Conservation (phyloP, 2,797 vertebrate species). For the Brachyalestes nurse region DNA sequence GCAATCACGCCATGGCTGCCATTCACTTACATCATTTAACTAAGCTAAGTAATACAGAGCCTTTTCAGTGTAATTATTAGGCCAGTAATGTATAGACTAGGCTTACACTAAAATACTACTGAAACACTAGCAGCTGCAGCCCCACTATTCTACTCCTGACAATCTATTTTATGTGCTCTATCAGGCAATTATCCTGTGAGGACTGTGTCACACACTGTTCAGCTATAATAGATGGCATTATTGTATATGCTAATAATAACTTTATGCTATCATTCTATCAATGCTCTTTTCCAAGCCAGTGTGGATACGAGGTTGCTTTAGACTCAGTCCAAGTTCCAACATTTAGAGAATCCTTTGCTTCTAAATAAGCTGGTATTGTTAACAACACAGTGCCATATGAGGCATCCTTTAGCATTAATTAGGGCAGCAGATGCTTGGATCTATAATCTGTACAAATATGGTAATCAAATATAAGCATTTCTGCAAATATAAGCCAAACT, state of each 20-base stretch:
- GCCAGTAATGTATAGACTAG: neutral
- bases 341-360: neutral
- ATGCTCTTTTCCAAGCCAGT: neutral
- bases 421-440: neutral
- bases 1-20: neutral
- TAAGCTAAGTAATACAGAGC: constrained; percentile 1
- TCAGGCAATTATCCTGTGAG: constrained; percentile 15
- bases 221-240: constrained; percentile 16
- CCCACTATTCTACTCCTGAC: neutral
- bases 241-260: constrained; percentile 8
- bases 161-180: constrained; percentile 29
- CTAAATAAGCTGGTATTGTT: neutral
- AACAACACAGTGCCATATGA: neutral
- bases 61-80: constrained; percentile 16
- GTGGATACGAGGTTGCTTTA: neutral
- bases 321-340: neutral
- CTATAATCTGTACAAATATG: neutral
- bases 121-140: neutral
- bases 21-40: neutral
- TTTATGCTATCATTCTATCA: neutral
- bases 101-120: constrained; percentile 5
- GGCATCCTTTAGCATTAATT: neutral
- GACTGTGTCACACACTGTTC: constrained; percentile 11
- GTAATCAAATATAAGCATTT: neutral
- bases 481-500: neutral